These are phyloP conservation scores for Okamejei kenojei DNA, from an alignment of 2,797 vertebrate species.

Conservation along the genomic window DNA sequence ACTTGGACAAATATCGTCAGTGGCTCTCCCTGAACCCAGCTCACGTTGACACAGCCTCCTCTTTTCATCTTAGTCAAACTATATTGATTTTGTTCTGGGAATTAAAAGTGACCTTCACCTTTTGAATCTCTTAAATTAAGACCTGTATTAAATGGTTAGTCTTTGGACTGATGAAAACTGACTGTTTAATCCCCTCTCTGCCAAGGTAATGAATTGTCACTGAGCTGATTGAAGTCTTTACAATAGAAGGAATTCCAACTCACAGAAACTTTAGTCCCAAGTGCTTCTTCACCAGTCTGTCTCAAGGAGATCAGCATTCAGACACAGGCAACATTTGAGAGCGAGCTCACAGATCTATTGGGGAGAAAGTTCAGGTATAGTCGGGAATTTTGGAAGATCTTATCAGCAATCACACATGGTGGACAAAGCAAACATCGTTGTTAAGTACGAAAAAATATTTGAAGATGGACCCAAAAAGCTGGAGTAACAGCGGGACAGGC, in stretches of 20 bases:
- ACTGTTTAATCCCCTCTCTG: constrained; percentile 25
- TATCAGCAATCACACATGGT: neutral
- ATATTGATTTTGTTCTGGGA: constrained; percentile 46
- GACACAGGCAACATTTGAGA: neutral
- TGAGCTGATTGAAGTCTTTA: constrained; percentile 22
- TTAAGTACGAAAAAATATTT: neutral
- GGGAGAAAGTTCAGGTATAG: neutral
- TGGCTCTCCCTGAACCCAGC: constrained; percentile 1
- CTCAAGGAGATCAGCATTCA: neutral
- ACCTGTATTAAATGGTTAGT: constrained; percentile 29
- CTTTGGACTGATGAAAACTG: constrained; percentile 30
- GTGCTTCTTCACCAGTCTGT: neutral
- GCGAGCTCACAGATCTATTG: neutral
- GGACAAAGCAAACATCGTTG: neutral
- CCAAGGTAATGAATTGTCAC: constrained; percentile 10
- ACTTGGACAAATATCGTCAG: neutral
- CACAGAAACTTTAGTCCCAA: neutral
- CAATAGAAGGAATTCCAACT: neutral
- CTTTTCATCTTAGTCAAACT: constrained; percentile 43
- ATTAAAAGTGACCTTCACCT: constrained; percentile 45
- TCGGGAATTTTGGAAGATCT: neutral
- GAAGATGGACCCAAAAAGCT: too few species aligned
- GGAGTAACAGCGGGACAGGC: too few species aligned
- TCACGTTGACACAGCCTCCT: constrained; percentile 9
- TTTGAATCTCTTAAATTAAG: constrained; percentile 37